Evolutionary conservation across 2,113 vertebrate genomes (phyloP), one percentile per base, ranked within the genome.

Genomic region (Rhegmatorhina hoffmannsi): DNA sequence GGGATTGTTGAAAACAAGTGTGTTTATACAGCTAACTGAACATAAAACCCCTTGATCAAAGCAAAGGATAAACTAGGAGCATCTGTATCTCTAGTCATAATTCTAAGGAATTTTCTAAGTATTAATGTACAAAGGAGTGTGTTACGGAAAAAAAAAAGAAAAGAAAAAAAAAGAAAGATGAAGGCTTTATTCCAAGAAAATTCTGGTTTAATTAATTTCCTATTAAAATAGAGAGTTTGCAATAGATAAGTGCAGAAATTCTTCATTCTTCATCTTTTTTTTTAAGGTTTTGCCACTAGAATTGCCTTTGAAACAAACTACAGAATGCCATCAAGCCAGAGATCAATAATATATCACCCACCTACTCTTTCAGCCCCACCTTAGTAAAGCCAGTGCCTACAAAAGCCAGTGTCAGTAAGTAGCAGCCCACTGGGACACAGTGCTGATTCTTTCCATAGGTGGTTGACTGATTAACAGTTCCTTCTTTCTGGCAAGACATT

Each of bases 401-500:
- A 82, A 84, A 66, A 89, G 43, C 52, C 87, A 33, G 24, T 55
- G 52, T 46, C 69, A 85, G 52, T 60, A 89, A 52, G 16, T 77
- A 86, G 44, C 66, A 88, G 53, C 44, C 60, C 3, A 2, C 12
- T 34, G 63, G 55, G 77, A 74, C 62, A 63, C 56, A 83, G 25
- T 31, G 38, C 31, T 90, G 55, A 11, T 87, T 94, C 23, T 94
- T 92, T 73, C 69, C 31, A 10, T 82, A 59, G 73, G 44, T 91
- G 25, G 21, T 75, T 84, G 79, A 31, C 53, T 85, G 63, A 87
- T 84, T 47, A 89, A 87, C 55, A 64, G 8, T 52, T 89, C 38
- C 62, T 86, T 84, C 66, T 49, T 88, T 94, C 76, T 93, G 86
- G 87, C 86, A 87, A 86, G 67, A 14, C 52, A 46, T 69, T 76